Percentiles rank a stretch among this genome's conserved stretches.
Conservation (phyloP, 1,140 invertebrate genomes). For the Scaptomyza montana region DNA sequence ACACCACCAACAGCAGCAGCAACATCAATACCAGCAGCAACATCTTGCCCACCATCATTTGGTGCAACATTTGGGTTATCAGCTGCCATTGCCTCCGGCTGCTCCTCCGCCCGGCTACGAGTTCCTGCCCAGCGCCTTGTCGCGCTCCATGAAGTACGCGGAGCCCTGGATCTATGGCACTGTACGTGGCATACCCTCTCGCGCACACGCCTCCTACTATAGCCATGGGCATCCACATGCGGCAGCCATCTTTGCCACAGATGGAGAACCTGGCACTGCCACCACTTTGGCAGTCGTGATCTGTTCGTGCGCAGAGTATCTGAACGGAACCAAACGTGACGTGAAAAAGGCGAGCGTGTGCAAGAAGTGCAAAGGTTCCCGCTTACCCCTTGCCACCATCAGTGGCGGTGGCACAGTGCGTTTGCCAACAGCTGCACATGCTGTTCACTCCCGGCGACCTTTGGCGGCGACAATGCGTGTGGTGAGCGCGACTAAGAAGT, state of each 20-base stretch:
- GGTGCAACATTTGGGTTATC: slow-evolving; percentile 62
- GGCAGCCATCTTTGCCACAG: slow-evolving; percentile 85
- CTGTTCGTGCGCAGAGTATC: slow-evolving; percentile 90
- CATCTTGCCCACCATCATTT: slow-evolving; percentile 43
- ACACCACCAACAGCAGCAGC: slow-evolving; percentile 41
- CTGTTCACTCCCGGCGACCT: slow-evolving; percentile 66
- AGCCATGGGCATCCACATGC: slow-evolving; percentile 83
- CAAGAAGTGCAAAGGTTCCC: slow-evolving; percentile 91
- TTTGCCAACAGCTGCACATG: slow-evolving; percentile 84
- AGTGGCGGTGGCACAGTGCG: slow-evolving; percentile 85
- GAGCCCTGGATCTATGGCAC: slow-evolving; percentile 93
- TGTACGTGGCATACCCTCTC: slow-evolving; percentile 85
- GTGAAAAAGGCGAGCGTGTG: slow-evolving; percentile 89
- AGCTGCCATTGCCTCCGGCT: slow-evolving; percentile 46
- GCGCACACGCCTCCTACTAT: slow-evolving; percentile 82
- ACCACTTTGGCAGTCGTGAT: slow-evolving; percentile 87
- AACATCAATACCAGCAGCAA: slow-evolving; percentile 55
- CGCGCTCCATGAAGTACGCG: slow-evolving; percentile 92
- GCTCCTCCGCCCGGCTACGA: slow-evolving; percentile 62
- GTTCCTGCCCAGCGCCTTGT: slow-evolving; percentile 85
- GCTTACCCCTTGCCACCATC: slow-evolving; percentile 86
- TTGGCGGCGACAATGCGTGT: slow-evolving; percentile 87
- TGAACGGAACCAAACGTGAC: slow-evolving; percentile 89
- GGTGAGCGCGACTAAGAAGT: slow-evolving; percentile 85
- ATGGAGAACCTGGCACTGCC: slow-evolving; percentile 36